Evolutionary conservation across 2,888 invertebrate genomes (phyloP), one percentile per base, ranked within the genome.

Genomic region (Carcina quercana): DNA sequence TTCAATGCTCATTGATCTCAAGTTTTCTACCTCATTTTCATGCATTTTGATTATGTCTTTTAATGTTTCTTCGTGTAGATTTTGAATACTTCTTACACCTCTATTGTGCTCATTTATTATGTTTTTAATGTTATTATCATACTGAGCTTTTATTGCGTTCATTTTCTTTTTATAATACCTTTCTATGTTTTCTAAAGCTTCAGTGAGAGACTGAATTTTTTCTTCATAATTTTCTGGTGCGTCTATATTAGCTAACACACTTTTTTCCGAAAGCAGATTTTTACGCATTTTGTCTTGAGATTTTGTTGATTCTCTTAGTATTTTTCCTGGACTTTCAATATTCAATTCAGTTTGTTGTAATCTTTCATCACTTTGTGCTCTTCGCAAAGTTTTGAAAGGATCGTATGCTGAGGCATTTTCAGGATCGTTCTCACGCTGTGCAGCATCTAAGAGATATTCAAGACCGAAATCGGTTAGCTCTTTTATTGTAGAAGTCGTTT

Each of bases 71-170:
- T 86, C 86, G 19, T 87, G 86, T 15, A 86, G 66, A 38, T 61
- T 67, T 56, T 87, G 87, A 47, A 87, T 71, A 42, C 73, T 84
- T 41, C 70, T 72, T 3, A 88, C 84, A n/a, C 86, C 85, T 39
- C 75, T 72, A 47, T 85, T 82, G 42, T 87, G 86, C 47, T 86
- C 80, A 33, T 80, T 82, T 13, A 85, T 64, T 32, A 87, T 71
- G 38, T 66, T 79, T 46, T 82, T 83, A 27, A 86, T 76, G 30
- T 87, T 84, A 42, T 58, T 69, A 19, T 87, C 86, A 42, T 86
- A 86, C 47, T 87, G 86, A 10, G 63, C 45, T 63, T 87, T 86
- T 24, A 87, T 63, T 3, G 71, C 71, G 27, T 78, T 69, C 15
- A 79, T 60, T 58, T 72, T 80, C 39, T 65, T 72, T 40, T 71